Evolutionary conservation across 2,888 invertebrate species (phyloP).

Genomic region (Meliscaeva auricollis): DNA sequence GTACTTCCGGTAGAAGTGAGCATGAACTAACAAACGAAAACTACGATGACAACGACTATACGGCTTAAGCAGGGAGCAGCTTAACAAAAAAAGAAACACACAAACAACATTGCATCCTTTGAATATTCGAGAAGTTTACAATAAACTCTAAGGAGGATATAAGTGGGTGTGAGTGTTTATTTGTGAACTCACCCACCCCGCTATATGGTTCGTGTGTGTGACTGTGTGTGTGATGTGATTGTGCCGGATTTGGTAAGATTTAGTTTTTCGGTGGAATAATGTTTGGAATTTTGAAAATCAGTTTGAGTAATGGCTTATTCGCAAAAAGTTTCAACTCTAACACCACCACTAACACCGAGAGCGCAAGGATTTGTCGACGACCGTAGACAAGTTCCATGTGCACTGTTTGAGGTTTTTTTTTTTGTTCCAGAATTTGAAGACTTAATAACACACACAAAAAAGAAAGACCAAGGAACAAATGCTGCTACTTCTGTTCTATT

Average conservation of each 20-base stretch:
- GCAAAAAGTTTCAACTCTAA: slow-evolving; percentile 53
- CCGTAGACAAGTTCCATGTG: slow-evolving; percentile 31
- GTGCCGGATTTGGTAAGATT: slow-evolving; percentile 51
- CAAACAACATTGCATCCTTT: slow-evolving; percentile 57
- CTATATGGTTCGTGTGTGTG: background rate
- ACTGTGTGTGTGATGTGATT: background rate
- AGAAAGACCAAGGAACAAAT: slow-evolving; percentile 37
- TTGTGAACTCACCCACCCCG: background rate
- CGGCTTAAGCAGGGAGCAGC: slow-evolving; percentile 5
- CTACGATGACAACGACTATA: slow-evolving; percentile 15
- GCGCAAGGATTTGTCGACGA: slow-evolving; percentile 54
- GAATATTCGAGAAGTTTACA: slow-evolving; percentile 58
- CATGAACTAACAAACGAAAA: slow-evolving; percentile 37
- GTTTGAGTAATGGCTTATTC: slow-evolving; percentile 68
- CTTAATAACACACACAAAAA: slow-evolving; percentile 23
- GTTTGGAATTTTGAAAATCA: slow-evolving; percentile 69
- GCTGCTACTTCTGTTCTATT: slow-evolving; percentile 33
- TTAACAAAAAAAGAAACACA: slow-evolving; percentile 2
- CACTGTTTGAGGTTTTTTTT: slow-evolving; percentile 45
- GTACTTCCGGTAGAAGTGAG: slow-evolving; percentile 31
- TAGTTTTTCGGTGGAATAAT: slow-evolving; percentile 39
- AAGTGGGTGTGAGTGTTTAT: slow-evolving; percentile 8
- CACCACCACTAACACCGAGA: slow-evolving; percentile 27
- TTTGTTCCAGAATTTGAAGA: slow-evolving; percentile 40
- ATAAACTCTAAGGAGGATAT: slow-evolving; percentile 36